Conservation (phyloP, 2,888 invertebrate species). For the Microctonus hyperodae region DNA sequence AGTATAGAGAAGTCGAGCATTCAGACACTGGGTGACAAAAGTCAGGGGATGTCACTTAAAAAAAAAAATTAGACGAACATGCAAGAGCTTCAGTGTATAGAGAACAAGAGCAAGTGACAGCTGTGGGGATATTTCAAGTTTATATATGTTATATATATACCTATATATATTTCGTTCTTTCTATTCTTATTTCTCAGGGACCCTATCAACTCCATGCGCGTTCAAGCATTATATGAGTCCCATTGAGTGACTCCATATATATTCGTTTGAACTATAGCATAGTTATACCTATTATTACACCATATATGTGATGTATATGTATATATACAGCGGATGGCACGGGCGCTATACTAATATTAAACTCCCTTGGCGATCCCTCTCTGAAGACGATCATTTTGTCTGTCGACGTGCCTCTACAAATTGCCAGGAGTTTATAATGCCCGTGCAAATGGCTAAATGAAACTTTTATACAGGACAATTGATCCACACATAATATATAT, state of each 20-base stretch:
- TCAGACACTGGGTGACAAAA: not conserved
- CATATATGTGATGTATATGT: too few species aligned
- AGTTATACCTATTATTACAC: conserved; percentile 26
- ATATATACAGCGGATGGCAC: conserved; percentile 34
- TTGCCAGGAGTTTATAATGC: conserved; percentile 27
- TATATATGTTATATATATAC: too few species aligned
- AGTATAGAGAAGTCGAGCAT: not conserved
- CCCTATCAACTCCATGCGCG: conserved; percentile 39
- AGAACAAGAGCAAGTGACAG: conserved; percentile 25
- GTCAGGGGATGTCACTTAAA: not conserved
- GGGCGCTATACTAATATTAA: conserved; percentile 35
- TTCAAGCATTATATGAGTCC: conserved; percentile 54
- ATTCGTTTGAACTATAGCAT: conserved; percentile 15
- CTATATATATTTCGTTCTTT: conserved; percentile 12
- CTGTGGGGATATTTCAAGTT: conserved; percentile 13
- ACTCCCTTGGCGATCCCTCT: conserved; percentile 27
- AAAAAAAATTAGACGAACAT: not conserved
- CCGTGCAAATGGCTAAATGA: conserved; percentile 29
- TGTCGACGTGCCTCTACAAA: conserved; percentile 31
- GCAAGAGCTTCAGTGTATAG: not conserved
- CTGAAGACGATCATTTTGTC: conserved; percentile 21
- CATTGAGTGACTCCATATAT: conserved; percentile 40
- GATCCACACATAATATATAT: not conserved
- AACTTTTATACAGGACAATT: conserved; percentile 21
- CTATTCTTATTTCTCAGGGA: conserved; percentile 23